phyloP scores from a whole-genome alignment of 2,113 vertebrate genomes.

The Catharus fuscescens region DNA sequence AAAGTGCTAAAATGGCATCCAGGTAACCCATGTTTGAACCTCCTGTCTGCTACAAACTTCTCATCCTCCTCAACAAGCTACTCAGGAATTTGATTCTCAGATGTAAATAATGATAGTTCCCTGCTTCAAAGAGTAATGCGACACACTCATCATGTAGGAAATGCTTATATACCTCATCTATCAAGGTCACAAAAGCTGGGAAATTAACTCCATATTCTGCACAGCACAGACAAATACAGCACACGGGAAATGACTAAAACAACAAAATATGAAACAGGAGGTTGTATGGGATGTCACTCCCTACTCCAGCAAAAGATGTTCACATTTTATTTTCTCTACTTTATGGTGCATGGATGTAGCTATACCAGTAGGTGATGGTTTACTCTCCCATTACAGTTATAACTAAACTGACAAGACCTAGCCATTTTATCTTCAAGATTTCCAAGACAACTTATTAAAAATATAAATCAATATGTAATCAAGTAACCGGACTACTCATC shows the following conservation, averaged over 20 bases:
- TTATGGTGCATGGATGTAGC: background rate
- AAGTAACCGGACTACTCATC: background rate
- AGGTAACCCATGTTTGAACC: background rate
- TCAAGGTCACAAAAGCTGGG: constrained; percentile 1
- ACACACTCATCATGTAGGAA: background rate
- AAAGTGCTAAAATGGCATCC: background rate
- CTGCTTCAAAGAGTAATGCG: background rate
- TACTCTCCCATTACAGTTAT: background rate
- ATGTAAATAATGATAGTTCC: background rate
- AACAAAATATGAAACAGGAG: constrained; percentile 16
- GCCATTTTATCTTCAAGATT: background rate
- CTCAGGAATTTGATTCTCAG: background rate
- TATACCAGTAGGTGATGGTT: background rate
- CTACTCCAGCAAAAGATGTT: background rate
- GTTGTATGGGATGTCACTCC: background rate
- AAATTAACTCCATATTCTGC: constrained; percentile 50
- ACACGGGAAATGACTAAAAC: background rate
- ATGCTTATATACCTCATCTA: background rate
- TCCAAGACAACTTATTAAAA: background rate
- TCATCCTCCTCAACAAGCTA: background rate
- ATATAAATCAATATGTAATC: background rate
- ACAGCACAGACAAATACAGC: background rate
- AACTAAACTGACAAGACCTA: background rate
- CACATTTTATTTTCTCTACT: background rate
- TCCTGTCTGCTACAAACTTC: background rate